Conservation (phyloP, 1,140 invertebrate species). For the Neodiprion fabricii region DNA sequence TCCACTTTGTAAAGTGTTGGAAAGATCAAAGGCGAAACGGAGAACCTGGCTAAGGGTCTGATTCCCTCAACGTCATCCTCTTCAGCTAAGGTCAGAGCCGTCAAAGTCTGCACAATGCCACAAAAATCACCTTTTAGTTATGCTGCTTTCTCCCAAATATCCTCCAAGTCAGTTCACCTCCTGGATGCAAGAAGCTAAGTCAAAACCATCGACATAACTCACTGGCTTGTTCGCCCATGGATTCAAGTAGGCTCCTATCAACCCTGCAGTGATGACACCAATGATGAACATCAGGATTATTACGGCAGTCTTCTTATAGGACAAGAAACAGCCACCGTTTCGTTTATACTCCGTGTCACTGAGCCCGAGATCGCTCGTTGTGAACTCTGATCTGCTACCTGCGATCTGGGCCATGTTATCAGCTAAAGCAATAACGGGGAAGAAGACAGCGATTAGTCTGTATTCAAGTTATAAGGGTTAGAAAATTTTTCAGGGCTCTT, state of each 20-base stretch:
- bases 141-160: no score
- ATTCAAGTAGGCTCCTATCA: slow-evolving; percentile 44
- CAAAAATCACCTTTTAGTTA: no score
- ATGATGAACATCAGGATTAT: slow-evolving; percentile 39
- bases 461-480: not conserved
- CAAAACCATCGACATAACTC: slow-evolving; percentile 14
- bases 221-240: slow-evolving; percentile 40
- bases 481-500: not conserved
- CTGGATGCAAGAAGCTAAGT: not conserved
- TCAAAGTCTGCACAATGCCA: not conserved
- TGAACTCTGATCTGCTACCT: slow-evolving; percentile 40
- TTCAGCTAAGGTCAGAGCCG: not conserved
- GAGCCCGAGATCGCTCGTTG: slow-evolving; percentile 12
- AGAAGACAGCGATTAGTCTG: slow-evolving; percentile 19
- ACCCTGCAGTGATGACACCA: slow-evolving; percentile 38
- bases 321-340: slow-evolving; percentile 48
- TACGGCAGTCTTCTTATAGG: slow-evolving; percentile 43
- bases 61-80: slow-evolving; percentile 6
- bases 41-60: slow-evolving; percentile 25
- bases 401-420: slow-evolving; percentile 43
- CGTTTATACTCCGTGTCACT: slow-evolving; percentile 45
- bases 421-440: slow-evolving; percentile 35
- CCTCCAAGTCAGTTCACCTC: no score
- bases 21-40: slow-evolving; percentile 34
- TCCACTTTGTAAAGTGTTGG: slow-evolving; percentile 42